These are phyloP conservation scores for Ifrita kowaldi DNA, from an alignment of 2,113 vertebrate species.

Conservation along the genomic window DNA sequence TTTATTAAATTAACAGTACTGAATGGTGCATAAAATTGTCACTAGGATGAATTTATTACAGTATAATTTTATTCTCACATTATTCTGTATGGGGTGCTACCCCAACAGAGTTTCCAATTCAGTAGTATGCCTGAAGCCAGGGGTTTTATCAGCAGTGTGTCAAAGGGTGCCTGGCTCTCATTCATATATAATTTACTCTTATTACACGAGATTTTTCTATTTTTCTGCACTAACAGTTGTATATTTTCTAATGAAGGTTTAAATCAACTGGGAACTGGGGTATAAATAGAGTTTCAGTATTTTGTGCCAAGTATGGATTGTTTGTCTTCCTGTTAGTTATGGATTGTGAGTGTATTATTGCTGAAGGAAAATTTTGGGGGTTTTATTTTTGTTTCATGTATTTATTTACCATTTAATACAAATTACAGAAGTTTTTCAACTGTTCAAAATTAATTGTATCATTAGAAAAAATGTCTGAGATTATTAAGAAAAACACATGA, in stretches of 20 bases:
- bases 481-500: neutral
- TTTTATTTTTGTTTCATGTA: neutral
- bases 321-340: slow-evolving; percentile 52
- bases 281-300: slow-evolving; percentile 33
- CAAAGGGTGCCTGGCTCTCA: slow-evolving; percentile 51
- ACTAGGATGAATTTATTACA: slow-evolving; percentile 46
- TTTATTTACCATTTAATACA: slow-evolving; percentile 7
- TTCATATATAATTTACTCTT: slow-evolving; percentile 51
- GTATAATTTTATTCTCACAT: slow-evolving; percentile 17
- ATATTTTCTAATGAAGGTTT: slow-evolving; percentile 60
- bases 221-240: slow-evolving; percentile 52
- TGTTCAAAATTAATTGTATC: neutral
- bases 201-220: slow-evolving; percentile 28
- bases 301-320: slow-evolving; percentile 41
- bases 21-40: slow-evolving; percentile 62
- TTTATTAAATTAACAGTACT: slow-evolving; percentile 59
- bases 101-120: slow-evolving; percentile 51
- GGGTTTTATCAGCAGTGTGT: slow-evolving; percentile 25
- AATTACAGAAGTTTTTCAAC: slow-evolving; percentile 1
- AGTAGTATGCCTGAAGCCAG: slow-evolving; percentile 37
- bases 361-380: neutral
- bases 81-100: slow-evolving; percentile 45
- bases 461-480: neutral
- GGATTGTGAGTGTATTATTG: slow-evolving; percentile 25
- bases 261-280: slow-evolving; percentile 52